Conservation (phyloP, 2,113 vertebrate genomes). For the Hassar affinis region DNA sequence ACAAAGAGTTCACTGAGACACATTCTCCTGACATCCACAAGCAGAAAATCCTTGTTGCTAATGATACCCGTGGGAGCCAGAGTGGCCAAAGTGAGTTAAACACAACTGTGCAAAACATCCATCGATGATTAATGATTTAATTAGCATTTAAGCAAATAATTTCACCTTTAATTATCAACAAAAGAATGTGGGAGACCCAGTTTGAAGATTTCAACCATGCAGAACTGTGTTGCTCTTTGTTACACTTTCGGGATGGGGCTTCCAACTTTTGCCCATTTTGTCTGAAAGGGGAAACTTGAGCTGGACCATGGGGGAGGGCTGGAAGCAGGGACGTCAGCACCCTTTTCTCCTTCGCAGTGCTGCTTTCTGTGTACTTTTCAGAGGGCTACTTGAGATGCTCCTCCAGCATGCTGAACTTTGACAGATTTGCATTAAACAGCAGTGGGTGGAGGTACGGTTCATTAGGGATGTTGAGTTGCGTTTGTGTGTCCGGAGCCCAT, state of each 20-base stretch:
- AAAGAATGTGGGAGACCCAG: neutral
- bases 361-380: conserved; percentile 55
- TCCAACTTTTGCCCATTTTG: conserved; percentile 64
- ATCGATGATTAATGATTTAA: conserved; percentile 28
- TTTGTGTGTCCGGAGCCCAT: neutral
- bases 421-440: conserved; percentile 53
- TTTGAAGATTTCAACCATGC: conserved; percentile 42
- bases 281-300: conserved; percentile 52
- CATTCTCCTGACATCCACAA: conserved; percentile 19
- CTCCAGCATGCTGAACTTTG: conserved; percentile 21
- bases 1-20: conserved; percentile 8
- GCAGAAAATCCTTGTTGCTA: conserved; percentile 36
- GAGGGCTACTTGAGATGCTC: conserved; percentile 46
- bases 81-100: conserved; percentile 33
- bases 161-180: neutral
- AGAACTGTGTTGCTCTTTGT: conserved; percentile 69
- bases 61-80: conserved; percentile 48
- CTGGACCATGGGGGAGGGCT: conserved; percentile 41
- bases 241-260: conserved; percentile 56
- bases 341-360: conserved; percentile 28
- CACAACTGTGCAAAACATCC: conserved; percentile 16
- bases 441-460: conserved; percentile 23
- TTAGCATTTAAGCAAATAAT: conserved; percentile 21
- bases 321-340: conserved; percentile 37
- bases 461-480: conserved; percentile 4